A percentile compares a stretch with the other conserved stretches of the same genome.
phyloP scores from a whole-genome alignment of 2,888 invertebrate genomes.

The Lutraria lutraria region DNA sequence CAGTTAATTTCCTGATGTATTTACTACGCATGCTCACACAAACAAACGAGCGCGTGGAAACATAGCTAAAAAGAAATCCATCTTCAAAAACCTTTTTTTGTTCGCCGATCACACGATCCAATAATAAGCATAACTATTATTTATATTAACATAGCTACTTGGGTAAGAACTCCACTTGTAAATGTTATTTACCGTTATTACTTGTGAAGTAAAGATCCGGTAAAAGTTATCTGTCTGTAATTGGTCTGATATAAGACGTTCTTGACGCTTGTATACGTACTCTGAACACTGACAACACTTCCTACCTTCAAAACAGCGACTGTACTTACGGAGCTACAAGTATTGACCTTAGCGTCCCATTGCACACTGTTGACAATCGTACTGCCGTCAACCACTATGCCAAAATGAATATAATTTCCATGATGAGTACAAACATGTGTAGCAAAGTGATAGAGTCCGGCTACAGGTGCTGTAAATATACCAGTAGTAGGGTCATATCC shows the following conservation, averaged over 20 bases:
- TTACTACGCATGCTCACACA: too few species aligned
- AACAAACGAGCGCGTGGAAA: too few species aligned
- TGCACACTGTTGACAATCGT: not conserved
- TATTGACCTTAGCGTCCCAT: not conserved
- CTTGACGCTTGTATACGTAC: not conserved
- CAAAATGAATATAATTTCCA: not conserved
- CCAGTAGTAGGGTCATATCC: not conserved
- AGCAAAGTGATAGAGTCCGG: not conserved
- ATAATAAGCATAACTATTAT: too few species aligned
- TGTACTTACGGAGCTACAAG: not conserved
- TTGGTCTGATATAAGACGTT: not conserved
- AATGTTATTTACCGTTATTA: too few species aligned
- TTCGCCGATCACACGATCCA: too few species aligned
- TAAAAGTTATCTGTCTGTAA: not conserved
- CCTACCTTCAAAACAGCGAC: not conserved
- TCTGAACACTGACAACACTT: not conserved
- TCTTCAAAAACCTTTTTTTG: too few species aligned
- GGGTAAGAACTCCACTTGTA: too few species aligned
- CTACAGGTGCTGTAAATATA: not conserved
- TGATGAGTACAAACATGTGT: not conserved
- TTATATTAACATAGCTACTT: too few species aligned
- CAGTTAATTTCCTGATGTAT: too few species aligned
- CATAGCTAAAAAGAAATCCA: too few species aligned
- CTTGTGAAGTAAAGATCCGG: not conserved
- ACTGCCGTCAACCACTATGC: not conserved